Conservation (phyloP, 1,140 invertebrate genomes). For the Varroa destructor region DNA sequence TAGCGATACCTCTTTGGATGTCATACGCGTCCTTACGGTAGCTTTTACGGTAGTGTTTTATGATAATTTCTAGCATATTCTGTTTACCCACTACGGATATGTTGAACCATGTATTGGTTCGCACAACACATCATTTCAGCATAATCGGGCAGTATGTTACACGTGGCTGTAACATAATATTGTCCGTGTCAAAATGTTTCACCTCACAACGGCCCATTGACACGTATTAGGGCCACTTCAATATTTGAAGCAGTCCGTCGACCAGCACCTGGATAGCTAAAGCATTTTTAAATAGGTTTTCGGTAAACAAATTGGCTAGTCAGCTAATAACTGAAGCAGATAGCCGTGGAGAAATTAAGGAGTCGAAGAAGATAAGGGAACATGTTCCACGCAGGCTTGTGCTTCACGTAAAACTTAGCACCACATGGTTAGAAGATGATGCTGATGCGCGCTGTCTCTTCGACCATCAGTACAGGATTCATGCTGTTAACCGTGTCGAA, state of each 20-base stretch:
- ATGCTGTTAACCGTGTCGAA: constrained; percentile 7
- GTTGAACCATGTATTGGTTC: neutral
- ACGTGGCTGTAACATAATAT: constrained; percentile 1
- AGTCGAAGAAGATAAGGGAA: constrained; percentile 8
- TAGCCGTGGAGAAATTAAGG: neutral
- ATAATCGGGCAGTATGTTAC: constrained; percentile 8
- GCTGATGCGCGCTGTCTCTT: constrained; percentile 12
- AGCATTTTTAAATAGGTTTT: neutral
- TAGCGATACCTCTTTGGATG: too few species aligned
- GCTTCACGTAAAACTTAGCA: constrained; percentile 7
- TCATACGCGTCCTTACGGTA: too few species aligned
- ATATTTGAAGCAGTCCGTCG: neutral
- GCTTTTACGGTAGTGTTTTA: too few species aligned
- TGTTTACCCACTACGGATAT: neutral
- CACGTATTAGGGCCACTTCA: neutral
- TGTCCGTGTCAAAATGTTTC: neutral
- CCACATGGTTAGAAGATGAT: constrained; percentile 11
- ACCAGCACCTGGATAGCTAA: neutral
- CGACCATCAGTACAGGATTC: constrained; percentile 17
- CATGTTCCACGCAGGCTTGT: constrained; percentile 13
- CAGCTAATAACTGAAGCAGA: neutral
- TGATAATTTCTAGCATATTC: too few species aligned
- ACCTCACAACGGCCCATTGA: neutral
- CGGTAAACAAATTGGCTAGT: neutral
- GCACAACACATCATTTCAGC: constrained; percentile 9